Base-by-base conservation (phyloP, 1,140 invertebrate genomes). In the Andrena cerasifolii region DNA sequence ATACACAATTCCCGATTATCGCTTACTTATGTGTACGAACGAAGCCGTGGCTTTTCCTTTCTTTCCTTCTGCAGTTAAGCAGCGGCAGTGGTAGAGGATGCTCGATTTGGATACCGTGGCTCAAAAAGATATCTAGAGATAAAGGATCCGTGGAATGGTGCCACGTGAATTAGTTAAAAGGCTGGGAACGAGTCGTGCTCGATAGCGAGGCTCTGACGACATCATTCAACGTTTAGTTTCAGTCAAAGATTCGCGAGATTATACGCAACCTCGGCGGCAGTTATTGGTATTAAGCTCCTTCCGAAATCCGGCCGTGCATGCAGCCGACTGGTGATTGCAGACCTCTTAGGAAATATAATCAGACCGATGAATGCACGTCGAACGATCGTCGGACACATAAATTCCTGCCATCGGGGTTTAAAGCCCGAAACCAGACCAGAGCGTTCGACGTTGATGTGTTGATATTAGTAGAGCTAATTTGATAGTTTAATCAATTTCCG, bases 401-500 rank as follows among this genome's bases (percentile, higher is more conserved):
- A 85, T 85, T 85, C 83, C 82, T 45, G 84, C 82, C 79, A 76
- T 84, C 75, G 75, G 65, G 33, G 53, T 62, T 84, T 71, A 78
- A 83, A 79, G 67, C 78, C 68, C 78, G 82, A 77, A 74, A 62
- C 78, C 68, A 72, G 61, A 72, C 77, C 62, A 45, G 66, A 71
- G 67, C 56, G 49, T 77, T 82, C 78, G 76, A 84, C 84, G 80
- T 89, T 89, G 87, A 90, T 89, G 90, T 89, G 88, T 90, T 89
- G 86, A 91, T 92, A 92, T 92, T 93, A 90, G 90, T 89, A 88
- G 80, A 91, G 90, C 92, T 93, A 93, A 93, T 93, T 91, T 92
- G 91, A 93, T 92, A 92, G 91, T 92, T 92, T 93, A 92, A 93
- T 93, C 91, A 92, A 92, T 92, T 92, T 92, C 91, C 91, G 89